Conservation (phyloP, 2,797 vertebrate genomes). For the Chrosomus eos region DNA sequence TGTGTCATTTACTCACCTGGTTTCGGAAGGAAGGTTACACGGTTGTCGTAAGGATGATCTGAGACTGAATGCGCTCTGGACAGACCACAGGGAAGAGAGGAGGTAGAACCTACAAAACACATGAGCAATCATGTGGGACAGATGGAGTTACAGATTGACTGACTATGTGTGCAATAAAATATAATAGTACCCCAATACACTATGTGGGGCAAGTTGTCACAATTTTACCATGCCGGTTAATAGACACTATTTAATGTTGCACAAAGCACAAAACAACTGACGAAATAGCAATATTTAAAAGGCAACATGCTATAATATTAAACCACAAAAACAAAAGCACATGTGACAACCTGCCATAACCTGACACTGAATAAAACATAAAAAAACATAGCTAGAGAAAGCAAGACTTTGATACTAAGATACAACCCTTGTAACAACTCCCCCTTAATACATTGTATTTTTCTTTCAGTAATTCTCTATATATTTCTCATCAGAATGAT, state of each 20-base stretch:
- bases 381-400: neutral
- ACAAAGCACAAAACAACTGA: neutral
- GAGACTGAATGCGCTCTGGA: conserved; percentile 52
- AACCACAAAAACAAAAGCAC: neutral
- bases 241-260: neutral
- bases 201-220: neutral
- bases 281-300: neutral
- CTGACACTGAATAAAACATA: neutral
- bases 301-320: neutral
- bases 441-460: neutral
- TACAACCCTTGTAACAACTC: neutral
- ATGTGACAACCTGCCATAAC: neutral
- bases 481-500: neutral
- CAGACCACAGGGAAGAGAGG: conserved; percentile 44
- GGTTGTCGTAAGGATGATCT: conserved; percentile 67
- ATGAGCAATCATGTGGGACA: neutral
- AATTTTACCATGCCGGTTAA: neutral
- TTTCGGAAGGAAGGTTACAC: conserved; percentile 56
- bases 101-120: conserved; percentile 33
- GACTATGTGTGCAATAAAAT: neutral
- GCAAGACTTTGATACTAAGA: neutral
- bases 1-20: conserved; percentile 39
- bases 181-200: neutral
- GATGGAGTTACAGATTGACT: neutral
- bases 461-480: neutral